Conservation (phyloP, 2,888 invertebrate species). For the Aphodius sticticus region DNA sequence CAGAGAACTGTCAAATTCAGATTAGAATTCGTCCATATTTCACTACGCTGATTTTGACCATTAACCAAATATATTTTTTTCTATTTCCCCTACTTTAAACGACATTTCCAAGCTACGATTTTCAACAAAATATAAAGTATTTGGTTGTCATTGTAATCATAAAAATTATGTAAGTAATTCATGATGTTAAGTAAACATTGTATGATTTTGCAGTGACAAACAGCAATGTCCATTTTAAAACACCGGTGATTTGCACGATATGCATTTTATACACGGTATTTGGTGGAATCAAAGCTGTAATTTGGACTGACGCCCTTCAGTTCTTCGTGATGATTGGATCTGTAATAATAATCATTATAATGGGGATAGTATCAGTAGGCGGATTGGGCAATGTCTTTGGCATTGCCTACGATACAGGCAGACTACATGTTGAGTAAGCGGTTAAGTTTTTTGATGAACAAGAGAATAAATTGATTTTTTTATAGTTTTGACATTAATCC, state of each 20-base stretch:
- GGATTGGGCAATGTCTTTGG: slow-evolving; percentile 68
- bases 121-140: no score
- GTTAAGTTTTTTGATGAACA: no score
- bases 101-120: no score
- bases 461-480: no score
- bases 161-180: no score
- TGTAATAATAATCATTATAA: slow-evolving; percentile 63
- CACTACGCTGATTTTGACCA: no score
- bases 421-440: slow-evolving; percentile 61
- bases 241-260: slow-evolving; percentile 72
- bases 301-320: slow-evolving; percentile 70
- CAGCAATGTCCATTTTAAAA: slow-evolving; percentile 69
- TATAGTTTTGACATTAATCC: slow-evolving; percentile 67
- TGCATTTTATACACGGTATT: slow-evolving; percentile 81
- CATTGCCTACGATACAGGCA: slow-evolving; percentile 64
- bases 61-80: no score
- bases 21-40: no score
- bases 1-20: no score
- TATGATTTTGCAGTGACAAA: slow-evolving; percentile 60
- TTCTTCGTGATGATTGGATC: slow-evolving; percentile 67
- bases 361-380: slow-evolving; percentile 66
- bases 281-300: slow-evolving; percentile 73
- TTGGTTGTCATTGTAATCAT: no score
- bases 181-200: no score
- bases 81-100: no score